Base-by-base conservation (phyloP, 2,888 invertebrate genomes). In the Cantharis rufa region DNA sequence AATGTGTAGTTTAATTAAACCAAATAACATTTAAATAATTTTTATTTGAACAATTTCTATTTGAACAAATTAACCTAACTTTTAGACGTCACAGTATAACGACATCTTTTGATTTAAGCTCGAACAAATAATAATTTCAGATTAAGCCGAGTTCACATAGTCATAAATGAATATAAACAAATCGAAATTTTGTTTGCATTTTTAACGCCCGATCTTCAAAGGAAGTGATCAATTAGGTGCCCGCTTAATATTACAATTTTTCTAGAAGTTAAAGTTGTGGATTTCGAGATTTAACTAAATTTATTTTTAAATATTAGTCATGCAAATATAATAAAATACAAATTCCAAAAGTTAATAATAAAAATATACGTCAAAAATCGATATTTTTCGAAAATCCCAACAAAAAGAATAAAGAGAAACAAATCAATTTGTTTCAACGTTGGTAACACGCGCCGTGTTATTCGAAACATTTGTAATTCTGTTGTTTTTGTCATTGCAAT, bases 401-500 rank as follows among this genome's bases (percentile, higher is more conserved):
- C n/a, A 48, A 48, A 48, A 48, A 48, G 48, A 48, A 48, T n/a
- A 48, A 48, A 48, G 48, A 48, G 48, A 48, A 48, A 48, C 48
- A 48, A 48, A 48, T 48, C 48, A 48, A 48, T 48, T 48, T 48
- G 48, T 48, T 48, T 48, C 48, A n/a, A 48, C 9, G 48, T 48
- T 48, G 48, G 48, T 48, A 48, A 13, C 13, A n/a, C 48, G 48
- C 77, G 75, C 77, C 70, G 78, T 77, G 79, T n/a, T 69, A 71
- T 71, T 69, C 18, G 28, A 27, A 62, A 28, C 70, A 64, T 69
- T 74, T 81, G 80, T 79, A 81, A 81, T 79, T 81, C 79, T 78
- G 79, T 79, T 81, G 80, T 81, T 81, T 80, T 81, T 80, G 74
- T 74, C 64, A 74, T 70, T 70, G 70, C 70, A 72, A 64, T 75